These are phyloP conservation scores for Pollenia griseotomentosa DNA, from an alignment of 2,888 invertebrate species.

Conservation along the genomic window DNA sequence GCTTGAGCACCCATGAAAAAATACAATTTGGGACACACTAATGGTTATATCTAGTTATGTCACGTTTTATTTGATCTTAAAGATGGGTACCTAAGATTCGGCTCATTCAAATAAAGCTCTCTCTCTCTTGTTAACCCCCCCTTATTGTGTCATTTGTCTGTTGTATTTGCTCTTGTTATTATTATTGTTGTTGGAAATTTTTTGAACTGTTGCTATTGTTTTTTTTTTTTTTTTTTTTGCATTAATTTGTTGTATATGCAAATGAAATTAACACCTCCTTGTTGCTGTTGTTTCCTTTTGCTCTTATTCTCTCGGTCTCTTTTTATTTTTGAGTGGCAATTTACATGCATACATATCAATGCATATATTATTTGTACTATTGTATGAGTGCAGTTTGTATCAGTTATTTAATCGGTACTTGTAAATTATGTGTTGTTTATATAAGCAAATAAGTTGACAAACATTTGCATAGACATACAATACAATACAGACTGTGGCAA, in stretches of 20 bases:
- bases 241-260: constrained; percentile 72
- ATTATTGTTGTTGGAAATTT: neutral
- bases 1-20: no score
- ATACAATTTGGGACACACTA: no score
- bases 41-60: no score
- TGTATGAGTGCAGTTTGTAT: constrained; percentile 38
- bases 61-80: no score
- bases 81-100: no score
- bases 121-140: no score
- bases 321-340: neutral
- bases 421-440: constrained; percentile 68
- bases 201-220: constrained; percentile 32
- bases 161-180: constrained; percentile 17
- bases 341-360: no score
- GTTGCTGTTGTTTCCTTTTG: constrained; percentile 27
- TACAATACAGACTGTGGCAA: neutral
- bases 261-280: constrained; percentile 73
- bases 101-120: no score
- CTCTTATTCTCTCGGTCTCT: neutral
- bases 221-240: constrained; percentile 28
- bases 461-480: constrained; percentile 3
- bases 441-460: constrained; percentile 47
- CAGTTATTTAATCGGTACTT: constrained; percentile 67
- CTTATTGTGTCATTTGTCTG: neutral
- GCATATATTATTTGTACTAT: neutral